Conservation (phyloP, 2,888 invertebrate species). For the Artemia sinica region DNA sequence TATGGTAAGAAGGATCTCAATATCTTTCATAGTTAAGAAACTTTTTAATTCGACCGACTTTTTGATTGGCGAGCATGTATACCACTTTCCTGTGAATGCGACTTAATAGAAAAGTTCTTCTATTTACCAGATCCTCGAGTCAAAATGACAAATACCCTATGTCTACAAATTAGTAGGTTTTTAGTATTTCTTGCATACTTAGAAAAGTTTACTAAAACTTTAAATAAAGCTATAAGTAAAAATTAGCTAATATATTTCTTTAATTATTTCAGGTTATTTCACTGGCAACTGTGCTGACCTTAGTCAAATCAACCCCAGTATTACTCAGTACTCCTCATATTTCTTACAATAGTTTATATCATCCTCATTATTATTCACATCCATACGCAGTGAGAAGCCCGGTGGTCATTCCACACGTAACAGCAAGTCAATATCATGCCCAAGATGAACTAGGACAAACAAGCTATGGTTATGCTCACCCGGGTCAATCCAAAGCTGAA, state of each 20-base stretch:
- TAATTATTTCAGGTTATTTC: slow-evolving; percentile 1
- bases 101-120: no score
- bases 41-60: no score
- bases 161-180: no score
- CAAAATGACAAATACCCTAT: no score
- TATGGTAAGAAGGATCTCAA: no score
- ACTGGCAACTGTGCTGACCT: not conserved
- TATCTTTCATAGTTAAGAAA: no score
- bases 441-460: slow-evolving; percentile 25
- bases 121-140: no score
- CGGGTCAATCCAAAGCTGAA: slow-evolving; percentile 25
- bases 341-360: not conserved
- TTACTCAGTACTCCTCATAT: not conserved
- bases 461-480: slow-evolving; percentile 25
- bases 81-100: no score
- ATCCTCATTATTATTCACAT: not conserved
- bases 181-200: no score
- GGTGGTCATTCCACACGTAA: not conserved
- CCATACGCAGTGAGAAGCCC: slow-evolving; percentile 5
- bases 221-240: no score
- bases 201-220: no score
- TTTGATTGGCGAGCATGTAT: no score
- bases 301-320: slow-evolving; percentile 6
- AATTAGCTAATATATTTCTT: not conserved
- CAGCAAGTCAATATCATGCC: slow-evolving; percentile 25